A percentile compares a stretch with the other conserved stretches of the same genome.
phyloP scores from a whole-genome alignment of 2,797 vertebrate genomes.

The Manis javanica region DNA sequence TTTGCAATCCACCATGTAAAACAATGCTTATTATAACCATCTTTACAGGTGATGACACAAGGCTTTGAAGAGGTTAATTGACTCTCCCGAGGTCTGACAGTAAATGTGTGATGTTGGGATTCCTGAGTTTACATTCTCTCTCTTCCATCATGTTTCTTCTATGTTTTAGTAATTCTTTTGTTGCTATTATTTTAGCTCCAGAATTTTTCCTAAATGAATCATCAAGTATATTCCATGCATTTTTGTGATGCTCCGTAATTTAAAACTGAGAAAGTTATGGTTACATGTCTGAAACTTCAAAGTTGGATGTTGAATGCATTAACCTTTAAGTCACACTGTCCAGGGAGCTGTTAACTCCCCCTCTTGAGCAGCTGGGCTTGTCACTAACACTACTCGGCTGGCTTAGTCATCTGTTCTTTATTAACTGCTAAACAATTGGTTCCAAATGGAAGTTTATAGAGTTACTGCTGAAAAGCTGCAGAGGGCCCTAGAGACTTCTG shows the following conservation, averaged over 20 bases:
- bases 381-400: conserved; percentile 10
- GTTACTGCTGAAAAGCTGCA: not conserved
- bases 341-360: conserved; percentile 33
- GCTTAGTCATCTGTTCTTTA: conserved; percentile 58
- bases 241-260: not conserved
- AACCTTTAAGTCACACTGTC: conserved; percentile 69
- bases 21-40: not conserved
- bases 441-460: conserved; percentile 41
- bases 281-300: conserved; percentile 25
- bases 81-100: not conserved
- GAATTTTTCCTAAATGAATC: not conserved
- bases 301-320: conserved; percentile 59
- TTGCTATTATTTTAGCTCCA: not conserved
- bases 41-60: not conserved
- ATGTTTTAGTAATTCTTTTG: not conserved
- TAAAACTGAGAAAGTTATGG: conserved; percentile 45
- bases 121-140: not conserved
- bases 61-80: not conserved
- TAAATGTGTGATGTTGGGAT: not conserved
- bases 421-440: conserved; percentile 53
- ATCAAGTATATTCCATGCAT: not conserved
- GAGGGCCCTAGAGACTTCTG: not conserved
- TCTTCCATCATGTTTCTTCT: not conserved
- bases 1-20: not conserved
- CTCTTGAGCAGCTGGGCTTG: conserved; percentile 20